Evolutionary conservation across 1,140 invertebrate genomes (phyloP).

Genomic region (Papilio xuthus): DNA sequence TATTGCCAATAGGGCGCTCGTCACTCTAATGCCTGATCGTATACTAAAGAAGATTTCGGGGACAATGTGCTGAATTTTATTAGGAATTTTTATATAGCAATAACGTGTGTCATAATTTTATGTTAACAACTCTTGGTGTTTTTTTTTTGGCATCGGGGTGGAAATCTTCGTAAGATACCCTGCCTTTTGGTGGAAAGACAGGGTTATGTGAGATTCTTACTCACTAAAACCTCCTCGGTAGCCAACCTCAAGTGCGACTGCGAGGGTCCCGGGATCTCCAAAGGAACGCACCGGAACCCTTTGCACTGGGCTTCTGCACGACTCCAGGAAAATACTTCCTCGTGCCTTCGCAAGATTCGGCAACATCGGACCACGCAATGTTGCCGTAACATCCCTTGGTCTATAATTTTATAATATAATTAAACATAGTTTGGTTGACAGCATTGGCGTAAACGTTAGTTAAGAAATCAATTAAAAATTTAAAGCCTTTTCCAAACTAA

Average conservation of each 20-base stretch:
- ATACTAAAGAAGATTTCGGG: constrained; percentile 55
- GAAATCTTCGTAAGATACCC: no score
- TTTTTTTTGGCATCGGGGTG: no score
- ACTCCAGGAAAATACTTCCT: no score
- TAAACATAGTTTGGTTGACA: neutral
- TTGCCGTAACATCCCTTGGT: constrained; percentile 17
- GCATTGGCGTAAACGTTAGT: neutral
- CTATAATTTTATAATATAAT: neutral
- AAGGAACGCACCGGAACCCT: no score
- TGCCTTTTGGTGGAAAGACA: no score
- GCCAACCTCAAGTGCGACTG: no score
- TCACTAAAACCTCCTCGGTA: no score
- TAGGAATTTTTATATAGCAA: constrained; percentile 63
- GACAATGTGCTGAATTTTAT: constrained; percentile 69
- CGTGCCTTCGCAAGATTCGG: no score
- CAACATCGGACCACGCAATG: no score
- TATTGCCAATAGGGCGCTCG: constrained; percentile 54
- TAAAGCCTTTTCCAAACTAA: neutral
- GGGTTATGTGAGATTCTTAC: no score
- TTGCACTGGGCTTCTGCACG: no score
- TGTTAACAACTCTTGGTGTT: constrained; percentile 26
- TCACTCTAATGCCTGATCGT: constrained; percentile 50
- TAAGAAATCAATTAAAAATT: neutral
- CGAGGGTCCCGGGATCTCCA: no score
- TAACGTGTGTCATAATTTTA: constrained; percentile 65